Evolutionary conservation across 1,140 invertebrate species (phyloP).

Genomic region (Ylistrum balloti): DNA sequence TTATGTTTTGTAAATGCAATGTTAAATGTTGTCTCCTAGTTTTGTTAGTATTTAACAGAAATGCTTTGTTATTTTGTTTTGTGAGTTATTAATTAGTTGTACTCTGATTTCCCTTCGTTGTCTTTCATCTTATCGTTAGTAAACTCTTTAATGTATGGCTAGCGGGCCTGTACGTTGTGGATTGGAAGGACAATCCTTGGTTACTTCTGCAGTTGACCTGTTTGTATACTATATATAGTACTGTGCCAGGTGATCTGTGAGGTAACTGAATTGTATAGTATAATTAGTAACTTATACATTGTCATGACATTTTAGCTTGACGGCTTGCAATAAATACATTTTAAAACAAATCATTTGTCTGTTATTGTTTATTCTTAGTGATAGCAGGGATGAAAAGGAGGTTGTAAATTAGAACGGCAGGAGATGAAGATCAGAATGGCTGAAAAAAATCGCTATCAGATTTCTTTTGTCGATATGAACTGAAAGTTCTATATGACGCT

Average conservation of each 20-base stretch:
- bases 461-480: no score
- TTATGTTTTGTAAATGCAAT: slow-evolving; percentile 27
- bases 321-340: slow-evolving; percentile 38
- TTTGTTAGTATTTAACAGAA: slow-evolving; percentile 20
- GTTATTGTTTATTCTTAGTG: no score
- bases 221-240: neutral
- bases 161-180: neutral
- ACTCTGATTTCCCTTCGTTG: neutral
- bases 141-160: neutral
- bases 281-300: slow-evolving; percentile 35
- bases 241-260: neutral
- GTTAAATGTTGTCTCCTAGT: neutral
- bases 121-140: slow-evolving; percentile 24
- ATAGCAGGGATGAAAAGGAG: no score
- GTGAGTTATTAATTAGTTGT: neutral
- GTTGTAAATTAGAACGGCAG: no score
- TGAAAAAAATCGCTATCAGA: no score
- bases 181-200: slow-evolving; percentile 24
- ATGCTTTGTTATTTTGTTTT: slow-evolving; percentile 25
- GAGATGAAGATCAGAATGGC: no score
- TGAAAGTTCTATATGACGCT: no score
- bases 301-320: slow-evolving; percentile 38
- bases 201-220: neutral
- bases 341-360: neutral
- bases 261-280: slow-evolving; percentile 16